phyloP scores from a whole-genome alignment of 2,113 vertebrate genomes.

The Oreochromis niloticus region DNA sequence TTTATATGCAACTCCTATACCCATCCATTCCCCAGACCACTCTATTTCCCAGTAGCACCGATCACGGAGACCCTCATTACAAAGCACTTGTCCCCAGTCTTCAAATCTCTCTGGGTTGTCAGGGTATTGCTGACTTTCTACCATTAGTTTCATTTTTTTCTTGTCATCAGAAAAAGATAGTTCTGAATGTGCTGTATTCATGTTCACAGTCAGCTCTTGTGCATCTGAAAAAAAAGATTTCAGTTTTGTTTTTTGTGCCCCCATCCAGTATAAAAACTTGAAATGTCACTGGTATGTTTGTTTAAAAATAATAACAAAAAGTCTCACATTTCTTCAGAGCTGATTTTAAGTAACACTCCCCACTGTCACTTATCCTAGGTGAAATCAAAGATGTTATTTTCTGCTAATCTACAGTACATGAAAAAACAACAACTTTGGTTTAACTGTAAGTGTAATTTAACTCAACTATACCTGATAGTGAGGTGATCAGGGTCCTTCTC shows the following conservation, averaged over 20 bases:
- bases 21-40: neutral
- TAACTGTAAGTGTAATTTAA: neutral
- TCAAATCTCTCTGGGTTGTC: conserved; percentile 19
- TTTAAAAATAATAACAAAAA: neutral
- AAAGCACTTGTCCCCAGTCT: conserved; percentile 18
- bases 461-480: neutral
- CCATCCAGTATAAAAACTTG: neutral
- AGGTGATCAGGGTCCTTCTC: neutral
- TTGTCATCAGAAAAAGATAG: neutral
- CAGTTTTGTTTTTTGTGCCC: neutral
- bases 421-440: neutral
- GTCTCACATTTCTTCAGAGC: conserved; percentile 19
- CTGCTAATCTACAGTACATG: neutral
- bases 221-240: neutral
- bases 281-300: neutral
- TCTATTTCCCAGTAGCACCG: conserved; percentile 9
- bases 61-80: neutral
- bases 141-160: neutral
- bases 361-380: neutral
- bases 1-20: neutral
- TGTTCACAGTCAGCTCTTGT: neutral
- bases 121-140: neutral
- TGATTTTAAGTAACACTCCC: conserved; percentile 19
- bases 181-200: neutral
- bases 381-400: neutral